A percentile compares a stretch with the other conserved stretches of the same genome.
These are phyloP conservation scores for Trichogramma evanescens DNA, from an alignment of 2,888 invertebrate species.

Conservation along the genomic window DNA sequence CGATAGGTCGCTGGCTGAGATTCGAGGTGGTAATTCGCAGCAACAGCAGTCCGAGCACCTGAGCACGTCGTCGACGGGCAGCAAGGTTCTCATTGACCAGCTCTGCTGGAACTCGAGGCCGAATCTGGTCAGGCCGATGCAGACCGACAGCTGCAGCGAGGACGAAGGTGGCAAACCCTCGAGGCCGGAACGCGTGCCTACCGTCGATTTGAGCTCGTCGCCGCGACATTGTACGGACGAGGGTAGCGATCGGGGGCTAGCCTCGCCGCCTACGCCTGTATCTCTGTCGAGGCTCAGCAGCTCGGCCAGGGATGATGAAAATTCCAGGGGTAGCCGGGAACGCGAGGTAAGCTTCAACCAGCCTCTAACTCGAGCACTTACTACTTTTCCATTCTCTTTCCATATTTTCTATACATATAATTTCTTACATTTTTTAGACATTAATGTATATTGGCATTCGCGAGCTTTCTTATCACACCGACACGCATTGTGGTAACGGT, in stretches of 20 bases:
- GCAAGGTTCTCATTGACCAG: conserved; percentile 61
- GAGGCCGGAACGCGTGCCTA: conserved; percentile 43
- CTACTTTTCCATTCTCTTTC: no score
- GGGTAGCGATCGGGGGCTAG: conserved; percentile 38
- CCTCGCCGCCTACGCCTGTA: conserved; percentile 41
- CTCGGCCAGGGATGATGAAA: conserved; percentile 38
- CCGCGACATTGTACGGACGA: conserved; percentile 40
- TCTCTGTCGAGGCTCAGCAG: conserved; percentile 33
- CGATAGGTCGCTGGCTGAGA: conserved; percentile 22
- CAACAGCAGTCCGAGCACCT: conserved; percentile 53
- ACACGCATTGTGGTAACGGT: no score
- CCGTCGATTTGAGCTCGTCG: conserved; percentile 44
- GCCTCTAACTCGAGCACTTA: no score
- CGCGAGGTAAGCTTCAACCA: conserved; percentile 29
- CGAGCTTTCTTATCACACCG: no score
- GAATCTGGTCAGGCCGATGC: conserved; percentile 47
- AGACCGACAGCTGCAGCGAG: conserved; percentile 46
- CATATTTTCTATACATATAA: no score
- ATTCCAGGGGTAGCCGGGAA: conserved; percentile 40
- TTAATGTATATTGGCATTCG: no score
- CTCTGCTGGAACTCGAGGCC: conserved; percentile 58
- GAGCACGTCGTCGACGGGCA: conserved; percentile 39
- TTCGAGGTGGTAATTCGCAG: conserved; percentile 50
- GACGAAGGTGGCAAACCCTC: conserved; percentile 44
- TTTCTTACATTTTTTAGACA: no score